A percentile compares a stretch with the other conserved stretches of the same genome.
Evolutionary conservation across 2,797 vertebrate genomes (phyloP).

Genomic region (Rhinophrynus dorsalis): DNA sequence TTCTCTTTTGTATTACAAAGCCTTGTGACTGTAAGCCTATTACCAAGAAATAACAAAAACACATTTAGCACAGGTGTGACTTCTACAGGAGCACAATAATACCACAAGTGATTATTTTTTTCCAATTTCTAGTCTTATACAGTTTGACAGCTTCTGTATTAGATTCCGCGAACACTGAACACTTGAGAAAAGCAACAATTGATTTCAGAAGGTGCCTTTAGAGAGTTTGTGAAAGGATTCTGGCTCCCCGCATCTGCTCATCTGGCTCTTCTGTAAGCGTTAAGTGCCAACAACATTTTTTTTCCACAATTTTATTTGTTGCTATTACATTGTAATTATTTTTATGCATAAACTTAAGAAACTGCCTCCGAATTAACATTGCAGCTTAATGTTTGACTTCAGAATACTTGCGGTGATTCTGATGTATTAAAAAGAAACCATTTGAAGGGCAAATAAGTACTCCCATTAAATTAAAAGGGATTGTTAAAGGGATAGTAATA

Average conservation of each 20-base stretch:
- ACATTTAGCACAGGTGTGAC: conserved; percentile 31
- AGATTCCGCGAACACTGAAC: not conserved
- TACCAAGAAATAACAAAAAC: not conserved
- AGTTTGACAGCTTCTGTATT: not conserved
- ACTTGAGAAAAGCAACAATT: conserved; percentile 33
- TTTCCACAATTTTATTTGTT: conserved; percentile 10
- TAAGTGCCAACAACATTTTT: not conserved
- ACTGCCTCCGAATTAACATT: conserved; percentile 13
- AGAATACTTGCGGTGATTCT: not conserved
- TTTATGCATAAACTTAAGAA: conserved; percentile 34
- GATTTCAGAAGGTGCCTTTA: conserved; percentile 28
- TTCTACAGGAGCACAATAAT: not conserved
- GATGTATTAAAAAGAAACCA: too few species aligned
- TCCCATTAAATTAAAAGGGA: too few species aligned
- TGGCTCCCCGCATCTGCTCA: conserved; percentile 34
- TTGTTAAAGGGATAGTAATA: too few species aligned
- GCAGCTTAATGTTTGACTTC: not conserved
- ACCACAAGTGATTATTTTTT: conserved; percentile 20
- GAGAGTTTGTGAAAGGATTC: conserved; percentile 12
- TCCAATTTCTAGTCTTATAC: not conserved
- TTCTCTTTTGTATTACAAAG: conserved; percentile 11
- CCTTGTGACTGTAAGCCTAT: not conserved
- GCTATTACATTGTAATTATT: conserved; percentile 43
- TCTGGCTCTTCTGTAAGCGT: conserved; percentile 5
- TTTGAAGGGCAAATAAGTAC: too few species aligned